phyloP scores from a whole-genome alignment of 1,140 invertebrate genomes.

The Drosophila nikananu region DNA sequence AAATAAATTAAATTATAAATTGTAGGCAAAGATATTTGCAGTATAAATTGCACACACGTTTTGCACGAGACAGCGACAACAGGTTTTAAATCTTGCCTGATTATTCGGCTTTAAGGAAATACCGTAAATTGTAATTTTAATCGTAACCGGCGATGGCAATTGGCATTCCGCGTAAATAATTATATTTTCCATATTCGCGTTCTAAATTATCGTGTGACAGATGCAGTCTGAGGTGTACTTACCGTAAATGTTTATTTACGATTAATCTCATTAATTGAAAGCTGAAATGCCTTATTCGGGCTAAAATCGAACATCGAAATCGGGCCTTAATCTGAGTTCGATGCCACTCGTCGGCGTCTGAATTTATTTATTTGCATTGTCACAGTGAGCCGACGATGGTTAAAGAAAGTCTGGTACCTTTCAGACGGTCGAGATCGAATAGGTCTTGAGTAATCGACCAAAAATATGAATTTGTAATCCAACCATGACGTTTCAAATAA shows the following conservation, averaged over 20 bases:
- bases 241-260: conserved; percentile 41
- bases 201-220: conserved; percentile 31
- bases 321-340: conserved; percentile 26
- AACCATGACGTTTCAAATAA: conserved; percentile 36
- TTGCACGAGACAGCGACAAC: conserved; percentile 1
- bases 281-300: conserved; percentile 34
- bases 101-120: conserved; percentile 41
- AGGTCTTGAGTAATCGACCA: conserved; percentile 28
- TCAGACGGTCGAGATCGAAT: neutral
- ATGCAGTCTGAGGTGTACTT: conserved; percentile 30
- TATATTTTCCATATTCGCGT: conserved; percentile 12
- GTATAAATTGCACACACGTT: too few species aligned
- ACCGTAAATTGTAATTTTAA: conserved; percentile 34
- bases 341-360: conserved; percentile 8
- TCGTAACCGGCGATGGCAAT: conserved; percentile 19
- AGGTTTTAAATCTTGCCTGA: conserved; percentile 19
- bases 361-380: conserved; percentile 32
- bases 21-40: too few species aligned
- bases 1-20: too few species aligned
- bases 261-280: conserved; percentile 55
- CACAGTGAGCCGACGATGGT: conserved; percentile 25
- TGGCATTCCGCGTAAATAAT: conserved; percentile 34
- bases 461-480: conserved; percentile 33
- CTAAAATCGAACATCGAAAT: conserved; percentile 19
- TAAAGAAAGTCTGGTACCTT: conserved; percentile 35